Percentiles rank a stretch among this genome's conserved stretches.
These are phyloP conservation scores for Drosophila quasianomalipes DNA, from an alignment of 2,888 invertebrate genomes.

Conservation along the genomic window DNA sequence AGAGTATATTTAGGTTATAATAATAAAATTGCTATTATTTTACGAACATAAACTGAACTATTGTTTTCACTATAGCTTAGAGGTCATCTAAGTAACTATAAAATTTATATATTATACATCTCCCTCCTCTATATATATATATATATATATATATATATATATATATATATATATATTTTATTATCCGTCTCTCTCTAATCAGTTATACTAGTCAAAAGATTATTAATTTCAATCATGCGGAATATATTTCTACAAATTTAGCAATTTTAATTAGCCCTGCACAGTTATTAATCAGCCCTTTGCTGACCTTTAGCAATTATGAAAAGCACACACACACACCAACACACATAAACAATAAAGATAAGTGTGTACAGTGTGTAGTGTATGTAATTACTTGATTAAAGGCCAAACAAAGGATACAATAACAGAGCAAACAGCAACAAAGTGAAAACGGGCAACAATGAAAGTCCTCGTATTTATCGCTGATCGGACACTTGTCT, in stretches of 20 bases:
- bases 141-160: too few species aligned
- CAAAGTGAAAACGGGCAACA: slow-evolving; percentile 50
- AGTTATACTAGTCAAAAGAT: background rate
- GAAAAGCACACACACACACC: background rate
- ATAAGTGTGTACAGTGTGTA: background rate
- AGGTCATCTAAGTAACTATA: background rate
- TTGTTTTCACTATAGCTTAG: background rate
- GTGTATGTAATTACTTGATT: slow-evolving; percentile 66
- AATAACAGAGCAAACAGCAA: slow-evolving; percentile 42
- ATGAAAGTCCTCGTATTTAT: slow-evolving; percentile 56
- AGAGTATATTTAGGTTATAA: background rate
- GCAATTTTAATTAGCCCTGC: slow-evolving; percentile 23
- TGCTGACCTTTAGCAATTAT: slow-evolving; percentile 33
- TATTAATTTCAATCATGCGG: background rate
- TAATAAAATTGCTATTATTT: background rate
- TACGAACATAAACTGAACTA: background rate
- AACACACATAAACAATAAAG: background rate
- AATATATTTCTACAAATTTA: background rate
- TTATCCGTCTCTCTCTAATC: background rate
- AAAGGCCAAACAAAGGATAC: slow-evolving; percentile 67
- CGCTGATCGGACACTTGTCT: slow-evolving; percentile 68
- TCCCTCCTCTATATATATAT: background rate
- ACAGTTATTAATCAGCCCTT: slow-evolving; percentile 22
- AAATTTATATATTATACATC: background rate
- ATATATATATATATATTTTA: too few species aligned